Evolutionary conservation across 2,113 vertebrate genomes (phyloP), one percentile per base, ranked within the genome.

Genomic region (Nothobranchius kuhntae): DNA sequence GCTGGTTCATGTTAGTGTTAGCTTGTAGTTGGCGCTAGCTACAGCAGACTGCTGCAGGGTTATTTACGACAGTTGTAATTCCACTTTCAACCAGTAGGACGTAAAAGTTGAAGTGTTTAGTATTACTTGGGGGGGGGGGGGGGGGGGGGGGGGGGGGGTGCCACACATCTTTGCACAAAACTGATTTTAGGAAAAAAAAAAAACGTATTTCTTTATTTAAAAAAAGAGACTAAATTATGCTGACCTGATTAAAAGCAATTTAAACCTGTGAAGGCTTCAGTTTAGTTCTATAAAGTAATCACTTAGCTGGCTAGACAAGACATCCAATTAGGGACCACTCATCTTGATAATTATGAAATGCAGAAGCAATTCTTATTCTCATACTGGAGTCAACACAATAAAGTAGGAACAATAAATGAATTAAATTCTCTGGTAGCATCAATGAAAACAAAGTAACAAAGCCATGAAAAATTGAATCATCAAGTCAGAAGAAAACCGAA

Each of bases 331-430:
- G 65, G 7, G 48, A 24, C 48, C 47, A 47, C 64, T 80, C 79
- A 64, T 45, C 38, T 75, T 68, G 57, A 89, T 82, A 72, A 76
- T 89, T 78, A 80, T 70, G 71, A 77, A 75, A 80, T 52, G 44
- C 68, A 72, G 64, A 53, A 62, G 61, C 26, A 75, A 75, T 74
- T 73, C 61, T 78, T 52, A 46, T 80, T 53, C n/a, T 82, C 45
- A 73, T 67, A 83, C 60, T 82, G 73, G 79, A 82, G 75, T 76
- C 26, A 80, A 64, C 67, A 76, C 62, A 42, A 38, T 14, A 44
- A 82, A 80, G 66, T 45, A 67, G 12, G 24, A 57, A 26, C 10
- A 45, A 53, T 9, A 13, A 53, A 58, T n/a, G 30, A 0, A 13
- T n/a, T 3, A 35, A 9, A 48, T 47, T 4, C 7, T 61, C 50